A percentile compares a stretch with the other conserved stretches of the same genome.
Conservation (phyloP, 1,140 invertebrate genomes). For the Drepana arcuata region DNA sequence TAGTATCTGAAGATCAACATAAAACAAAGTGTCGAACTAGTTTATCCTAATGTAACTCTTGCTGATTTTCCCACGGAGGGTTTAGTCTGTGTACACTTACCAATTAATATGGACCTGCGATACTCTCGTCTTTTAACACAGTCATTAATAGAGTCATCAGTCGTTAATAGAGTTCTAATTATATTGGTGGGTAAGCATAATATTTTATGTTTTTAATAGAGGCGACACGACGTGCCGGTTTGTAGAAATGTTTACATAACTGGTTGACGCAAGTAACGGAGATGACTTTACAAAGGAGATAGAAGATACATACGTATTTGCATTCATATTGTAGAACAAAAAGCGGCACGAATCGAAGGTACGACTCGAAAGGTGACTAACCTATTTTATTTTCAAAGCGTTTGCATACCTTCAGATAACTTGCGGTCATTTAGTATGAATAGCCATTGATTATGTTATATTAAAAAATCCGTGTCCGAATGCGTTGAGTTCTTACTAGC, state of each 20-base stretch:
- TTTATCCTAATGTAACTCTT: constrained; percentile 6
- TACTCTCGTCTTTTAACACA: background rate
- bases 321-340: no score
- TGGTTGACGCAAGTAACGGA: constrained; percentile 16
- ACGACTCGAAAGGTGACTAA: no score
- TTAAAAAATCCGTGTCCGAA: no score
- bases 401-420: no score
- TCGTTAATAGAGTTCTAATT: background rate
- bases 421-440: no score
- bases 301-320: no score
- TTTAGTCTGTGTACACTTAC: background rate
- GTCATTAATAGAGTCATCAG: background rate
- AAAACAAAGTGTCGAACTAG: constrained; percentile 10
- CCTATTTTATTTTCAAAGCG: no score
- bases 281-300: no score
- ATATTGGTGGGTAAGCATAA: background rate
- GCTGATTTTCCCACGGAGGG: constrained; percentile 13
- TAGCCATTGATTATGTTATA: no score
- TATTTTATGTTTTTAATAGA: constrained; percentile 25
- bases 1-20: constrained; percentile 6
- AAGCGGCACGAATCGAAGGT: no score
- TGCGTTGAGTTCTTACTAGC: no score
- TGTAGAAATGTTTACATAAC: constrained; percentile 33
- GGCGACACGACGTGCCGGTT: constrained; percentile 20
- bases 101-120: background rate